Base-by-base conservation (phyloP, 2,888 invertebrate species). In the Himalopsyche japonica region DNA sequence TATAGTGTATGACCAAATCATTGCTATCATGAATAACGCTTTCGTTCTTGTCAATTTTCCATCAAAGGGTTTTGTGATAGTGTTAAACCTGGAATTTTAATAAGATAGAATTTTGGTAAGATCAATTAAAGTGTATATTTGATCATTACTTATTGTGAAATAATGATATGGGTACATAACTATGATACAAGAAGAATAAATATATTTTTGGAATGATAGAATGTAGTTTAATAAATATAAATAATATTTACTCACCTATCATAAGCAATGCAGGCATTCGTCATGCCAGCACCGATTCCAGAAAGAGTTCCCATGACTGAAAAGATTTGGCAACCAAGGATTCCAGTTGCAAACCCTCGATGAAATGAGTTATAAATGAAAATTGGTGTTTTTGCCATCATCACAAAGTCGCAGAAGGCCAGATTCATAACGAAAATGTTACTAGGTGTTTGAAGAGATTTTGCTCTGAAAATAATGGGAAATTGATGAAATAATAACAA, bases 301-400 rank as follows among this genome's bases (percentile, higher is more conserved):
- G 95, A 95, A 86, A 96, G 92, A 0, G 97, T 93, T 0, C 97
- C 97, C 89, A 97, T 93, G 79, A 95, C 90, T 0, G 93, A 95
- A 88, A 96, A 97, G 87, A 96, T 93, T 89, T 96, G 95, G 88
- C 97, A 97, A 0, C 95, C 97, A 0, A 94, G 86, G 80, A 94
- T 92, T 0, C 97, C 97, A 5, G 93, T 88, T 0, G 96, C 96
- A 87, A 95, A 97, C 0, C 97, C 97, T 86, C 94, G 93, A 89
- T 95, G 93, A 87, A 96, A 96, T 47, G 96, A 96, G 89, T 97
- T 97, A 90, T 96, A 96, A 88, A 97, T 96, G 89, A 97, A 96
- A 87, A 97, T 94, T 0, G 97, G 97, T 0, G 96, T 93, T 91
- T 97, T 97, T 47, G 94, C 90, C 97, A 97, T 97, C 97, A 97